phyloP scores from a whole-genome alignment of 2,797 vertebrate species.

The Hoplostethus mediterraneus region DNA sequence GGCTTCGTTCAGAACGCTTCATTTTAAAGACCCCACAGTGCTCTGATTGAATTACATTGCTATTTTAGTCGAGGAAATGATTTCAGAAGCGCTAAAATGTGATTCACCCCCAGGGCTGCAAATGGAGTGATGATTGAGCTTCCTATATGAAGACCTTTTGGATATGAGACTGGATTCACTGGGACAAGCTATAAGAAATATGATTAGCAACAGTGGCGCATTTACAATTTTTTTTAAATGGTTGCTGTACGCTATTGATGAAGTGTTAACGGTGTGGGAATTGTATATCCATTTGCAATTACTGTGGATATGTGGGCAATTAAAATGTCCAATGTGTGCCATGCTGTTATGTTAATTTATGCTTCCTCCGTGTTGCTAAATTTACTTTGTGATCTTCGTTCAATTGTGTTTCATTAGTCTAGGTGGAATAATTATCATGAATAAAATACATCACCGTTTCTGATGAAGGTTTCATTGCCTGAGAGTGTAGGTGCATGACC shows the following conservation, averaged over 20 bases:
- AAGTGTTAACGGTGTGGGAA: constrained; percentile 1
- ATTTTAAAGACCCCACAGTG: constrained; percentile 65
- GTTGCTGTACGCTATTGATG: not conserved
- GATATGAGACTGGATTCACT: constrained; percentile 12
- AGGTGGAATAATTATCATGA: constrained; percentile 8
- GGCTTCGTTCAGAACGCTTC: constrained; percentile 49
- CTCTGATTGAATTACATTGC: constrained; percentile 61
- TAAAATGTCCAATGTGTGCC: not conserved
- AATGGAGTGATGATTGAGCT: constrained; percentile 35
- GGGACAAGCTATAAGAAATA: constrained; percentile 15
- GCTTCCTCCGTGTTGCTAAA: not conserved
- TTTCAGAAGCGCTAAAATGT: constrained; percentile 51
- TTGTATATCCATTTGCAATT: not conserved
- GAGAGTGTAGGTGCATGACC: not conserved
- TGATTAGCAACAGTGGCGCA: not conserved
- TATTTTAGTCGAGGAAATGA: constrained; percentile 69
- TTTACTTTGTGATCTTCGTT: not conserved
- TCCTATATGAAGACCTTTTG: constrained; percentile 4
- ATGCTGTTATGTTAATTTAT: too few relatives aligned
- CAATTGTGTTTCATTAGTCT: not conserved
- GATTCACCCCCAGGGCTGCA: constrained; percentile 52
- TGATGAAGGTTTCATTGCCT: not conserved
- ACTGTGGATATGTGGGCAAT: constrained; percentile 3
- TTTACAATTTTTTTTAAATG: too few relatives aligned
- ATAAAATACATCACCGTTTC: not conserved